Evolutionary conservation across 2,888 invertebrate genomes (phyloP).

Genomic region (Nomada fucata): DNA sequence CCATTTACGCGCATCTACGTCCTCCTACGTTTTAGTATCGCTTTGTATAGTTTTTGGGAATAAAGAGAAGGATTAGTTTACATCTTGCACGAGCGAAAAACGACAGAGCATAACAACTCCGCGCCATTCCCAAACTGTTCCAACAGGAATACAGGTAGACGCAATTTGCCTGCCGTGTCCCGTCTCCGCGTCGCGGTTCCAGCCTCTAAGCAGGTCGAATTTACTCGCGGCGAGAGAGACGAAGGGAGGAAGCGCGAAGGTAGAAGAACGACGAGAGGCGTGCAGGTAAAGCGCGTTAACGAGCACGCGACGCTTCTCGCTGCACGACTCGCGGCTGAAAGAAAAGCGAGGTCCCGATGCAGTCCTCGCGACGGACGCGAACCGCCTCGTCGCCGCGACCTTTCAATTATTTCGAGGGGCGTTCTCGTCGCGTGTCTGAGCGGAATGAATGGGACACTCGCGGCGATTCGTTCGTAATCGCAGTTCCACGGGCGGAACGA

Average conservation of each 20-base stretch:
- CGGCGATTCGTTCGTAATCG: conserved; percentile 6
- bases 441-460: conserved; percentile 46
- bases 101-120: conserved; percentile 39
- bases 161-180: conserved; percentile 70
- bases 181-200: conserved; percentile 70
- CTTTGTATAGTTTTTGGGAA: too few species aligned
- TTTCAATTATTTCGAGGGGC: conserved; percentile 51
- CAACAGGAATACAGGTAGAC: conserved; percentile 44
- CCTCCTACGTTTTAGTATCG: too few species aligned
- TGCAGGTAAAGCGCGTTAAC: conserved; percentile 1
- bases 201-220: conserved; percentile 75
- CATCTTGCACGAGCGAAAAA: background rate
- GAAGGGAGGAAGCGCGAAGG: background rate
- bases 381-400: background rate
- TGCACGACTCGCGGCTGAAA: background rate
- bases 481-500: background rate
- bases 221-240: conserved; percentile 57
- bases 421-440: conserved; percentile 34
- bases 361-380: background rate
- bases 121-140: too few species aligned
- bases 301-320: conserved; percentile 1
- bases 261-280: conserved; percentile 8
- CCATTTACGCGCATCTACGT: too few species aligned
- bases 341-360: conserved; percentile 12
- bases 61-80: too few species aligned